phyloP scores from a whole-genome alignment of 1,140 invertebrate species.

The Saccostrea echinata region DNA sequence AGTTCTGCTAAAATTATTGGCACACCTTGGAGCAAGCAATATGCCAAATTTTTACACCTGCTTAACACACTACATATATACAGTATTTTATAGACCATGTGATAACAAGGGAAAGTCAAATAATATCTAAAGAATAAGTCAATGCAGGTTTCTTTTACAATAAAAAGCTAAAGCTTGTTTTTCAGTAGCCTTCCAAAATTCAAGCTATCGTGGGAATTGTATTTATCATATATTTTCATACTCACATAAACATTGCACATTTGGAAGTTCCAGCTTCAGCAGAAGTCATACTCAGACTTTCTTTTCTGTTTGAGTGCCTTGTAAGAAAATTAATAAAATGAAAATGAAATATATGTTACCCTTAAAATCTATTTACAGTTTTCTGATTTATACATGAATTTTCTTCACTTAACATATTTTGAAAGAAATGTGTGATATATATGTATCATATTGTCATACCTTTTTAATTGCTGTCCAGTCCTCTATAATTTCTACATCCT shows the following conservation, averaged over 20 bases:
- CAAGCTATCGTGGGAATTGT: no score
- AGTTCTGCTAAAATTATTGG: no score
- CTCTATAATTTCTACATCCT: conserved; percentile 95
- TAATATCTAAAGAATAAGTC: no score
- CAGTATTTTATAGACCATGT: no score
- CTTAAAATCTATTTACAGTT: neutral
- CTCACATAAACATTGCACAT: conserved; percentile 26
- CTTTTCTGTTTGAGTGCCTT: conserved; percentile 66
- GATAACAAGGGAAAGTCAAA: no score
- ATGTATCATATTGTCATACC: conserved; percentile 77
- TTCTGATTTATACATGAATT: neutral
- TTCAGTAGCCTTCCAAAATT: no score
- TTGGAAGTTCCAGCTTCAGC: conserved; percentile 38
- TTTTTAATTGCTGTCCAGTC: conserved; percentile 97
- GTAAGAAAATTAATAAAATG: conserved; percentile 41
- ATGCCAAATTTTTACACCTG: no score
- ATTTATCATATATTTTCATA: neutral
- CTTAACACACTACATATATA: no score
- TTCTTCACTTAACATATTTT: conserved; percentile 6
- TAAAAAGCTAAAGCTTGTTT: no score
- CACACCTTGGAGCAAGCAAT: no score
- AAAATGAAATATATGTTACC: neutral
- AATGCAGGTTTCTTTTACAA: no score
- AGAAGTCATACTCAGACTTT: conserved; percentile 61
- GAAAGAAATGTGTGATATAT: no score